Evolutionary conservation across 2,888 invertebrate species (phyloP).

Genomic region (Campoletis raptor): DNA sequence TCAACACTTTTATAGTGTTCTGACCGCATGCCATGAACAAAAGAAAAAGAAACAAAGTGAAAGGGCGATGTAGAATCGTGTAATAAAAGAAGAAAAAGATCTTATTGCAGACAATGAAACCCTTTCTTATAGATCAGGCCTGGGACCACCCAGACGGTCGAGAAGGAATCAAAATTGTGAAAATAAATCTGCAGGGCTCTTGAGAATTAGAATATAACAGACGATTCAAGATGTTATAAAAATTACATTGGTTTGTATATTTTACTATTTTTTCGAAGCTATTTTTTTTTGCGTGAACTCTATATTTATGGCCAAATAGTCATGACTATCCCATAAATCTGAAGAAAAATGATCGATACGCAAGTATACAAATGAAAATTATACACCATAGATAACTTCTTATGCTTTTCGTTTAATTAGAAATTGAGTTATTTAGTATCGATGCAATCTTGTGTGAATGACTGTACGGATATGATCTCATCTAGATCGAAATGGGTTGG

Average conservation of each 20-base stretch:
- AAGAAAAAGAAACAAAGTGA: neutral
- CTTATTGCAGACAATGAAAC: conserved; percentile 42
- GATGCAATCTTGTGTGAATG: conserved; percentile 56
- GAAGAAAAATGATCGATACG: neutral
- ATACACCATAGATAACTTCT: neutral
- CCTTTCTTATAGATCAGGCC: conserved; percentile 41
- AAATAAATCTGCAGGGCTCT: neutral
- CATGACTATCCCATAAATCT: neutral
- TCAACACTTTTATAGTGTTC: conserved; percentile 52
- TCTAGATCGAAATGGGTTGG: conserved; percentile 55
- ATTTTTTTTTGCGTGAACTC: neutral
- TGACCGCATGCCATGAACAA: conserved; percentile 28
- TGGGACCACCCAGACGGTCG: conserved; percentile 46
- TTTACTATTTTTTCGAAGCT: neutral
- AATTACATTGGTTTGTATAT: neutral
- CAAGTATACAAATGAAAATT: neutral
- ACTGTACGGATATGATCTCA: conserved; percentile 59
- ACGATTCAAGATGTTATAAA: neutral
- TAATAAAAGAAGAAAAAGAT: conserved; percentile 12
- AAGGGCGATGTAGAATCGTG: neutral
- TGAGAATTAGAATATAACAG: neutral
- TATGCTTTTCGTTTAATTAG: conserved; percentile 56
- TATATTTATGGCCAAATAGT: too few species aligned
- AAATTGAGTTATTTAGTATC: conserved; percentile 66
- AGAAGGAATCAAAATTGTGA: neutral